A percentile compares a stretch with the other conserved stretches of the same genome.
Conservation (phyloP, 2,797 vertebrate genomes). For the Varecia variegata region DNA sequence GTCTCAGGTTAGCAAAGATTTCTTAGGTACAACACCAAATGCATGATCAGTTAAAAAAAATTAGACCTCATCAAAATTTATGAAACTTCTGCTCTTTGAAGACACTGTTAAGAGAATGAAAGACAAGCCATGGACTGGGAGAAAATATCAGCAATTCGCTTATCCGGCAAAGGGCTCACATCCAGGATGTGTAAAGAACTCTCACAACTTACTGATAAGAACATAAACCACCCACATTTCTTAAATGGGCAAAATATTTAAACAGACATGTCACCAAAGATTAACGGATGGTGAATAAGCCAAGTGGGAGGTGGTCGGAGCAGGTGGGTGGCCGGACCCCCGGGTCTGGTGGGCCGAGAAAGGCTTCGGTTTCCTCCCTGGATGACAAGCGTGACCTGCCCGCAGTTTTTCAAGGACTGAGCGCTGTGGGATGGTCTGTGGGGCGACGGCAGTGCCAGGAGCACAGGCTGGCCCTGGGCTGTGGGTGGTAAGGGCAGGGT, state of each 20-base stretch:
- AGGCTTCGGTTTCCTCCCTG: no score
- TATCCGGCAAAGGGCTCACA: neutral
- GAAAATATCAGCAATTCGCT: rapidly evolving
- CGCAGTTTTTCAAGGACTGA: neutral
- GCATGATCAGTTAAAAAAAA: rapidly evolving
- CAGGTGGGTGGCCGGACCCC: rapidly evolving
- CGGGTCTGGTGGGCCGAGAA: rapidly evolving
- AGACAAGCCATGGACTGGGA: neutral
- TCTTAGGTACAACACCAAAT: neutral
- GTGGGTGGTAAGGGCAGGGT: neutral
- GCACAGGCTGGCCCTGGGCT: no score
- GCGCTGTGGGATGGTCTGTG: neutral
- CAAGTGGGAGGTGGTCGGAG: neutral
- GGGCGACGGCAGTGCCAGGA: neutral
- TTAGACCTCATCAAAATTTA: no score
- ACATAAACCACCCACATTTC: neutral
- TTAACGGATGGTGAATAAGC: rapidly evolving
- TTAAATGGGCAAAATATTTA: neutral
- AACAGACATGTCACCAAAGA: neutral
- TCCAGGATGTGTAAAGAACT: no score
- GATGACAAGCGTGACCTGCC: neutral
- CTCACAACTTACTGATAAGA: neutral
- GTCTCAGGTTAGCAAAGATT: neutral
- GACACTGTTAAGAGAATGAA: neutral
- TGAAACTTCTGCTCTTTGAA: neutral